Base-by-base conservation (phyloP, 1,140 invertebrate species). In the Drosophila mayri region DNA sequence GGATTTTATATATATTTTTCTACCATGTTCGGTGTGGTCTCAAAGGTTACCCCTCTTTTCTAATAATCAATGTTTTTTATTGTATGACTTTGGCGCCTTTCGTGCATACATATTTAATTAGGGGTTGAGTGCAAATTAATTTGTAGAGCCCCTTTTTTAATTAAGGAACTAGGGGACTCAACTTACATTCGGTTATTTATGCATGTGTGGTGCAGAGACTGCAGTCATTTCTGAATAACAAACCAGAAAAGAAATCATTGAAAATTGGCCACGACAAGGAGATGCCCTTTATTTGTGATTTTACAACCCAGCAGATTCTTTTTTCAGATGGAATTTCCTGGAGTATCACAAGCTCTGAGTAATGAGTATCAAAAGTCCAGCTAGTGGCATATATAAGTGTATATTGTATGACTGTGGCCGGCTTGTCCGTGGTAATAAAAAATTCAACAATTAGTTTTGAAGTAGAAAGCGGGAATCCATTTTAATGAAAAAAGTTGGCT, bases 401-500 rank as follows among this genome's bases (percentile, higher is more conserved):
- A 20, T 62, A 41, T 25, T 25, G 25, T 37, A 50, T 10, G 46
- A 20, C 20, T 30, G 18, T 28, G 41, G 22, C 28, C 5, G 25
- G 63, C 30, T 44, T 67, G 66, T 35, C 65, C 37, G 66, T 52
- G 37, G 52, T 70, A 70, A 70, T 70, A 67, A 54, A 70, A 70
- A 70, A 67, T 67, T 25, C 66, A 67, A 67, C 66, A 54, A 70
- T 67, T 70, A 70, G 38, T 70, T 55, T 35, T 37, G 63, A 55
- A 70, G 62, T 40, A 50, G 46, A 38, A 54, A 37, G 66, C 47
- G 65, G 66, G 66, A 66, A 54, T 46, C 63, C 30, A 37, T 44
- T 70, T 70, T 70, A 70, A 70, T 70, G 66, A 70, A 70, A 70
- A 70, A 70, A 70, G 66, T 70, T 70, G 30, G 32, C 22, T 38